phyloP scores from a whole-genome alignment of 2,113 vertebrate species.

The Rhineura floridana region DNA sequence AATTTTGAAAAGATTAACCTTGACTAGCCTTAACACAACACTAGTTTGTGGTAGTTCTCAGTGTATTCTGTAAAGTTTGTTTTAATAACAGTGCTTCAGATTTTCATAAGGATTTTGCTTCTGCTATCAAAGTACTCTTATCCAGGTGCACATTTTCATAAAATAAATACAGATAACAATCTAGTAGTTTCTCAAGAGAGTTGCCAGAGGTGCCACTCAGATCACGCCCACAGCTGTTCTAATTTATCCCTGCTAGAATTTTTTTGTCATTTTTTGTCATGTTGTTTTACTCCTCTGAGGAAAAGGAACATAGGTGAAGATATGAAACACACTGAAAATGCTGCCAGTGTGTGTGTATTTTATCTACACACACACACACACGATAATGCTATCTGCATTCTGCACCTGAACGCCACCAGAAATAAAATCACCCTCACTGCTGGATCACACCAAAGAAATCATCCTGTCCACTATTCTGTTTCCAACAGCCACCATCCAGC shows the following conservation, averaged over 20 bases:
- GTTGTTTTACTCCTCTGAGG: constrained; percentile 33
- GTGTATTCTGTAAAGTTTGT: constrained; percentile 23
- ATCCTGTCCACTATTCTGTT: background rate
- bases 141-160: constrained; percentile 65
- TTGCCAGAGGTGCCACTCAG: constrained; percentile 48
- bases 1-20: constrained; percentile 22
- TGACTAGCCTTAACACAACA: constrained; percentile 45
- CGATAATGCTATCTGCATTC: background rate
- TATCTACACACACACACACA: background rate
- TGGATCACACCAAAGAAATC: background rate
- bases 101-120: constrained; percentile 57
- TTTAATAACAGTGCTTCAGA: constrained; percentile 60
- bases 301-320: background rate
- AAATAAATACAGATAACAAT: constrained; percentile 66
- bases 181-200: constrained; percentile 58
- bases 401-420: background rate
- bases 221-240: constrained; percentile 46
- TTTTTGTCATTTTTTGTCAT: constrained; percentile 20
- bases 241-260: constrained; percentile 38
- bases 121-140: constrained; percentile 45
- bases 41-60: constrained; percentile 34
- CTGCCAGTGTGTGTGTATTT: background rate
- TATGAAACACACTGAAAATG: background rate
- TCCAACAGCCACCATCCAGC: background rate
- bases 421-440: background rate